Evolutionary conservation across 2,888 invertebrate genomes (phyloP), one percentile per base, ranked within the genome.

Genomic region (Parnassius smintheus): DNA sequence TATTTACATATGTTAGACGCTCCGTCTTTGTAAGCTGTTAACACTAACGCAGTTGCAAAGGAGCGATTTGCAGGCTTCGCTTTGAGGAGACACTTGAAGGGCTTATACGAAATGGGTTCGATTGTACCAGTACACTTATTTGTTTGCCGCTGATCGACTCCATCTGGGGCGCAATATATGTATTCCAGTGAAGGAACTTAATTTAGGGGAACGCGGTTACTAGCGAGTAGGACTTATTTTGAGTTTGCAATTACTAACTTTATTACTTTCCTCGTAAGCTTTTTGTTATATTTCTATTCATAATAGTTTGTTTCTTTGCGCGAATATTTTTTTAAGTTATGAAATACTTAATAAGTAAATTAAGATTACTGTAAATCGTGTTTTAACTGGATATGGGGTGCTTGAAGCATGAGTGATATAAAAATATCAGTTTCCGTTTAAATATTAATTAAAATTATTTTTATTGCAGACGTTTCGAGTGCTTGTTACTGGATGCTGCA

Each of bases 111-210:
- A 81, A 80, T 81, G 74, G 80, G 83, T 76, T 79, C 78, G 78
- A 81, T 83, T 82, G 82, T 85, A 79, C 79, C 83, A 80, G 86
- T 85, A 85, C 80, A 78, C 84, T 85, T 88, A 87, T 83, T 86
- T 87, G 86, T 88, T 88, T 88, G 88, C 77, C 75, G 72, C 72
- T 83, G 86, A 89, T 88, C 84, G 87, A 86, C 79, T 83, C 70
- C 70, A 66, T 60, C 67, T 66, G 69, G 60, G 70, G 66, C 64
- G 72, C 68, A 62, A 65, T 67, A 62, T 35, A n/a, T n/a, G n/a
- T n/a, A 49, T 59, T 65, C 66, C 65, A 63, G 68, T 68, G 64
- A 65, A 66, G 68, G 67, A 72, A 71, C 69, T 66, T 67, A 72
- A 73, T 73, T 72, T 71, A 68, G 68, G 67, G 67, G 66, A 66